phyloP scores from a whole-genome alignment of 2,888 invertebrate species.

The Polylopha cassiicola region DNA sequence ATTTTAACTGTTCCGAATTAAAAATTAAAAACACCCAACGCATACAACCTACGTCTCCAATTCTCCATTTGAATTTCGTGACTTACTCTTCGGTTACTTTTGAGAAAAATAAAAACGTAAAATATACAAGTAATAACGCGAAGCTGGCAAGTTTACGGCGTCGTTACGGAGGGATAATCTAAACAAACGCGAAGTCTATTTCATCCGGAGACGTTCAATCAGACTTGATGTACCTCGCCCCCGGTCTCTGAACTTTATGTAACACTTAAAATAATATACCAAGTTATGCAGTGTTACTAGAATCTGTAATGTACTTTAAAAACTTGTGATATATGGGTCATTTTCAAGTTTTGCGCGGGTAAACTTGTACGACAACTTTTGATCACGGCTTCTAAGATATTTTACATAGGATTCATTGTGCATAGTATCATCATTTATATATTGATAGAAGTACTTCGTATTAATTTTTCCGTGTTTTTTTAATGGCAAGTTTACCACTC shows the following conservation, averaged over 20 bases:
- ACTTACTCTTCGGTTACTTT: slow-evolving; percentile 7
- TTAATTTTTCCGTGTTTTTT: no score
- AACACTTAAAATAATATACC: slow-evolving; percentile 52
- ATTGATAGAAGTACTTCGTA: no score
- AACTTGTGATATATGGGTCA: no score
- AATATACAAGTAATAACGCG: slow-evolving; percentile 33
- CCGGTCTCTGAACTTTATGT: slow-evolving; percentile 55
- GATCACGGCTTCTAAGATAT: no score
- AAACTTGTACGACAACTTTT: no score
- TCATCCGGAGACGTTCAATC: slow-evolving; percentile 50
- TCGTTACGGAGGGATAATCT: slow-evolving; percentile 48
- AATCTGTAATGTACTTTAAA: no score
- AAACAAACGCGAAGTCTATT: slow-evolving; percentile 51
- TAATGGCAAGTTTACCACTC: no score
- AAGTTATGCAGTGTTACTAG: slow-evolving; percentile 56
- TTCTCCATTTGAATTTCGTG: slow-evolving; percentile 11
- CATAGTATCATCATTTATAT: no score
- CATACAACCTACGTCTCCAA: neutral
- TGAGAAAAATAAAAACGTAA: slow-evolving; percentile 31
- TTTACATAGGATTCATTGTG: no score
- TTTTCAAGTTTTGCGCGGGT: no score
- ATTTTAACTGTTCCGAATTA: no score
- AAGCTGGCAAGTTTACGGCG: slow-evolving; percentile 36
- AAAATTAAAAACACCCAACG: no score
- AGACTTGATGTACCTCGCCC: slow-evolving; percentile 41